A percentile compares a stretch with the other conserved stretches of the same genome.
Evolutionary conservation across 2,888 invertebrate genomes (phyloP).

Genomic region (Adineta ricciae): DNA sequence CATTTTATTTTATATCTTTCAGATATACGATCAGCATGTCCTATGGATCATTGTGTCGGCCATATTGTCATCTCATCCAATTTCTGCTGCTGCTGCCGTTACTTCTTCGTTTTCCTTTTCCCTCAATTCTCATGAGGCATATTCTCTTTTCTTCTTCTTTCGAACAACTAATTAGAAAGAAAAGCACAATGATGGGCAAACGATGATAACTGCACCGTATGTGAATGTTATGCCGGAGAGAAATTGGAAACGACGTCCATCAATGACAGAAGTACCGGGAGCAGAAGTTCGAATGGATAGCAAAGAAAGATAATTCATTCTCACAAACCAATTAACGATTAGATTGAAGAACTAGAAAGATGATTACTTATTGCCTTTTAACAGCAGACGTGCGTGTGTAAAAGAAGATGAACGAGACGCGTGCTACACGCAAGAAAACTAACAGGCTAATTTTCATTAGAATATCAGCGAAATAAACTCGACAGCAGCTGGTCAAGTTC

Average conservation of each 20-base stretch:
- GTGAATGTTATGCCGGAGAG: conserved; percentile 1
- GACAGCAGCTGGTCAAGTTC: neutral
- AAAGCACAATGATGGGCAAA: neutral
- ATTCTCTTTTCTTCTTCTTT: neutral
- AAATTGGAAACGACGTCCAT: neutral
- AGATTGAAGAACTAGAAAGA: neutral
- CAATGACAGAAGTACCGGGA: neutral
- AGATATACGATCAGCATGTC: neutral
- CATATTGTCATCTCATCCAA: conserved; percentile 5
- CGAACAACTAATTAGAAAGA: neutral
- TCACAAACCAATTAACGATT: conserved; percentile 5
- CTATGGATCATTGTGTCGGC: conserved; percentile 5
- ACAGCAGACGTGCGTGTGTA: neutral
- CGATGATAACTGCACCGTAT: neutral
- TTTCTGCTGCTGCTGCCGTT: neutral
- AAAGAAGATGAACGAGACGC: neutral
- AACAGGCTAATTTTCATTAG: neutral
- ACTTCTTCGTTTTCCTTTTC: neutral
- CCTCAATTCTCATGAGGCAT: neutral
- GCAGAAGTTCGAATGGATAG: neutral
- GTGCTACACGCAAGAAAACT: neutral
- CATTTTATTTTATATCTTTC: neutral
- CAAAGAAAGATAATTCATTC: conserved; percentile 1
- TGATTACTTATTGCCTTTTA: neutral
- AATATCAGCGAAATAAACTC: neutral